Evolutionary conservation across 2,113 vertebrate genomes (phyloP).

Genomic region (Oxyura jamaicensis): DNA sequence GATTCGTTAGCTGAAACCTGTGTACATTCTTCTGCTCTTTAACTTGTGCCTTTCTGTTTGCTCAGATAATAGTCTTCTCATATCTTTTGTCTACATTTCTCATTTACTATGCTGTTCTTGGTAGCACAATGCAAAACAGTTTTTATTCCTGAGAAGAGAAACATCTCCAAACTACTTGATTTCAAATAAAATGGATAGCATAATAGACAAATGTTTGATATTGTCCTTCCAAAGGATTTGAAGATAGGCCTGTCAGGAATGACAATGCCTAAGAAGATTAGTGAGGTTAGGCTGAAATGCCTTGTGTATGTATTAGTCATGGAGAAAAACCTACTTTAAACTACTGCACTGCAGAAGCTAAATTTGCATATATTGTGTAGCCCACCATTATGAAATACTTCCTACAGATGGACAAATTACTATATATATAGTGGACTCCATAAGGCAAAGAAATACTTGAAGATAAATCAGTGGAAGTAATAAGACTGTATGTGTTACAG

Average conservation of each 20-base stretch:
- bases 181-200: not conserved
- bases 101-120: not conserved
- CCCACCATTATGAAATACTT: not conserved
- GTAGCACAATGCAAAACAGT: not conserved
- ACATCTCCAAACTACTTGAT: not conserved
- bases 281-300: not conserved
- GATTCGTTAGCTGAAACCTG: not conserved
- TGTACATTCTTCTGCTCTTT: not conserved
- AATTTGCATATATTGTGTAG: rapidly evolving
- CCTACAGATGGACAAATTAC: not conserved
- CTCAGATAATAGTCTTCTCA: not conserved
- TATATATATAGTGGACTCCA: not conserved
- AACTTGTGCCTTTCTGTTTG: not conserved
- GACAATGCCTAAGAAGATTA: conserved; percentile 11
- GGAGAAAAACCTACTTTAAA: not conserved
- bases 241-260: not conserved
- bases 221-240: not conserved
- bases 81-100: not conserved
- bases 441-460: not conserved
- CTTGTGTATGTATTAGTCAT: not conserved
- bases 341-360: not conserved
- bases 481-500: not conserved
- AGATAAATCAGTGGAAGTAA: not conserved
- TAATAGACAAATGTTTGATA: not conserved
- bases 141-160: not conserved